Evolutionary conservation across 2,888 invertebrate genomes (phyloP), one percentile per base, ranked within the genome.

Genomic region (Leptopilina myrica): DNA sequence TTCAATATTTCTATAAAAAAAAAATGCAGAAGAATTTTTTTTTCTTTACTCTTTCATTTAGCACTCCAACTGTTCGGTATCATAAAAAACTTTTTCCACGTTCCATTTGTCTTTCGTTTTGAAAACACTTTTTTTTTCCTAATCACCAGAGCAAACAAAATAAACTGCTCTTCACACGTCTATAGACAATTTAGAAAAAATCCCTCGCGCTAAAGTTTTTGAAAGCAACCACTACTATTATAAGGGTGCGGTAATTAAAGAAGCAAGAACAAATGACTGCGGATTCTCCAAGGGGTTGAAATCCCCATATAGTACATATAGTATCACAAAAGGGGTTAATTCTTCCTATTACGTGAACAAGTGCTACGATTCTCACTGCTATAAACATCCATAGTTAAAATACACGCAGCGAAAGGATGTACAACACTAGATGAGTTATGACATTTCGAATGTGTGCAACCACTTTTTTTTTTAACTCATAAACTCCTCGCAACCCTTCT

Each of bases 321-420:
- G n/a, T 9, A 73, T 14, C 40, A 73, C 73, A 73, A 79, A 82
- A 80, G 82, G 76, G 62, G 75, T 76, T 64, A 80, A 80, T 77
- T 79, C 76, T 78, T 76, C 79, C 73, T 76, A 79, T 80, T 80
- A 80, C 80, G 56, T 77, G 76, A 82, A 81, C 82, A 83, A 83
- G 82, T 82, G 82, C 76, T 77, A 73, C 81, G 78, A 78, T 83
- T 83, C 83, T 80, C 83, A 83, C 73, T 77, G 81, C 43, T 75
- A 26, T 56, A 49, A 11, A 26, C 53, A n/a, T 73, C 56, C 73
- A 14, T 33, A 33, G 33, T 73, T 14, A 53, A 73, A 53, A 73
- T 33, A 53, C n/a, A 53, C 2, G 14, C 33, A 73, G 14, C 33
- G 56, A 56, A 76, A 79, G 64, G 33, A 33, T 33, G 33, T 33